Conservation (phyloP, 2,113 vertebrate genomes). For the Chaenocephalus aceratus region DNA sequence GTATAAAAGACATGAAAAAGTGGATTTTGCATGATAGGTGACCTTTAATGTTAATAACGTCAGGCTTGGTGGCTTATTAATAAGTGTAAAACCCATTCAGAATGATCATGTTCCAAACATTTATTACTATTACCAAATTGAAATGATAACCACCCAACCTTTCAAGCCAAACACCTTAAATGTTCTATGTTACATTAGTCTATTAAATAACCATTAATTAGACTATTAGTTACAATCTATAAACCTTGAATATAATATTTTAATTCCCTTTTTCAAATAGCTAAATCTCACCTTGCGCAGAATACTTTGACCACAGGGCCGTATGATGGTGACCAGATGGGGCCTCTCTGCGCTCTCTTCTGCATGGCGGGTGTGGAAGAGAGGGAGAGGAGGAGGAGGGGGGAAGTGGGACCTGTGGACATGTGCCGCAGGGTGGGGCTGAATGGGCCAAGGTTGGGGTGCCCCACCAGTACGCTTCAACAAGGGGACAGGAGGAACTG, state of each 20-base stretch:
- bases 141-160: neutral
- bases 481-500: slow-evolving; percentile 52
- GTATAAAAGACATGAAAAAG: too few relatives aligned
- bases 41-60: neutral
- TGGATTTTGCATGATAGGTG: too few relatives aligned
- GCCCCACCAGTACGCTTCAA: slow-evolving; percentile 44
- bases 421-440: slow-evolving; percentile 30
- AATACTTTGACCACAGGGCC: slow-evolving; percentile 81
- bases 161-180: neutral
- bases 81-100: neutral
- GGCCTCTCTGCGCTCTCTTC: slow-evolving; percentile 90
- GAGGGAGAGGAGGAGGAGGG: slow-evolving; percentile 54
- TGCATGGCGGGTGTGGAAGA: slow-evolving; percentile 84
- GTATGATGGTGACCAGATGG: slow-evolving; percentile 91
- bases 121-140: neutral
- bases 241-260: neutral
- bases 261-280: neutral
- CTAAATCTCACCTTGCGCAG: slow-evolving; percentile 86
- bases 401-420: slow-evolving; percentile 36
- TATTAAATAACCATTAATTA: neutral
- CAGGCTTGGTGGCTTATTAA: neutral
- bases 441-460: slow-evolving; percentile 61
- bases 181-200: neutral
- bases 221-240: neutral
- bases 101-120: neutral